Base-by-base conservation (phyloP, 2,797 vertebrate species). In the Pygocentrus nattereri region DNA sequence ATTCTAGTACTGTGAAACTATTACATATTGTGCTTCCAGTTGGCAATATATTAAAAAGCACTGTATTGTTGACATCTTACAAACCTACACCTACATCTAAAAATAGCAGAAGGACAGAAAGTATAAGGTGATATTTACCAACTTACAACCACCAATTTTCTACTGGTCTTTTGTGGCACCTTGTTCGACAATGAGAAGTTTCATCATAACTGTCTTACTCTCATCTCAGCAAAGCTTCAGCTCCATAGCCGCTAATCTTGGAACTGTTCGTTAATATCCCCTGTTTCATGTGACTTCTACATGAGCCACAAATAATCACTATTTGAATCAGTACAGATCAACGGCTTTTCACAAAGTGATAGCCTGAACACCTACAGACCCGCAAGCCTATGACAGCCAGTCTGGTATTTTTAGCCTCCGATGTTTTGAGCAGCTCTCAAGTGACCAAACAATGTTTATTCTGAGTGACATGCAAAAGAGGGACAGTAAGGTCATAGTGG, bases 381-480 rank as follows among this genome's bases (percentile, higher is more conserved):
- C 31, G 52, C 4, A 56, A 18, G 31, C 34, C 67, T 44, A 19
- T 75, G 41, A 73, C 64, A 82, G 25, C 25, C 76, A 70, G n/a
- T 70, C 44, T 65, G 44, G 50, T 84, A 77, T 81, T 79, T 80
- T 75, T 59, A 62, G 54, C 62, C 61, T 31, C 30, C 67, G 47
- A 52, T 31, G 54, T 61, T 75, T 44, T 76, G 11, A n/a, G 38
- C 31, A 19, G 3, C 27, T 75, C 23, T 54, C n/a, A 38, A 52
- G 19, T 25, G 47, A 18, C 18, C 38, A 70, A 61, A 68, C 47
- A 47, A 58, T 23, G 30, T 21, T 23, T 50, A 73, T 34, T 80
- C 56, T 64, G 49, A 38, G 61, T 31, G 19, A 58, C 59, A 11
- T 19, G 19, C 68, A 50, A 64, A 44, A 71, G 30, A 67, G 23